A percentile compares a stretch with the other conserved stretches of the same genome.
phyloP scores from a whole-genome alignment of 2,888 invertebrate genomes.

The Epistrophella euchroma region DNA sequence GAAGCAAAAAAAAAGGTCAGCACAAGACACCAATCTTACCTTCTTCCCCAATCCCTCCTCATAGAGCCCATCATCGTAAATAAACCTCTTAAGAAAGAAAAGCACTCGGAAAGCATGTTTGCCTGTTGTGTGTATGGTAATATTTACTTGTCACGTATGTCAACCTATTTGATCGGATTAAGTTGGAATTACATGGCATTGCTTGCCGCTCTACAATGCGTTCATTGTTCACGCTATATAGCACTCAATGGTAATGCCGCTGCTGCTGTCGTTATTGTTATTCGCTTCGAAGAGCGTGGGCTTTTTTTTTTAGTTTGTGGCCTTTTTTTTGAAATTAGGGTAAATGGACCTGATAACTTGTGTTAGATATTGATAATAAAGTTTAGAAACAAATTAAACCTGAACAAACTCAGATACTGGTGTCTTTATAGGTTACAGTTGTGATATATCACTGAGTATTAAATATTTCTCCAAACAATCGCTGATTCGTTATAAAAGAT shows the following conservation, averaged over 20 bases:
- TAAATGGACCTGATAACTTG: background rate
- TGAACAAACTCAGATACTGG: too few relatives aligned
- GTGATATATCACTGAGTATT: too few relatives aligned
- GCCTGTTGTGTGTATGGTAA: constrained; percentile 76
- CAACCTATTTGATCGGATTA: constrained; percentile 77
- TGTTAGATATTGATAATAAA: background rate
- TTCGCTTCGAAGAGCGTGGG: constrained; percentile 29
- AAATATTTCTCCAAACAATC: too few relatives aligned
- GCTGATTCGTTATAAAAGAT: too few relatives aligned
- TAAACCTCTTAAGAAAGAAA: constrained; percentile 74
- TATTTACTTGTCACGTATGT: constrained; percentile 77
- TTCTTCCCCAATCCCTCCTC: background rate
- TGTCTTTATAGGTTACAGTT: too few relatives aligned
- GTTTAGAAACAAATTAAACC: too few relatives aligned
- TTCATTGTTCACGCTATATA: constrained; percentile 72
- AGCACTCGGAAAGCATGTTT: constrained; percentile 74
- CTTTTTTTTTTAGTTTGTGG: constrained; percentile 6
- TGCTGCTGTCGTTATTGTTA: background rate
- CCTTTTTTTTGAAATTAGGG: constrained; percentile 33
- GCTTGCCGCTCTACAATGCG: constrained; percentile 74
- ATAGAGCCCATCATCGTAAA: constrained; percentile 52
- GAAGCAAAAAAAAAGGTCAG: constrained; percentile 54
- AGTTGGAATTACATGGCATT: constrained; percentile 76
- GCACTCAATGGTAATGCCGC: constrained; percentile 45
- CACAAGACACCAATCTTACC: constrained; percentile 58